These are phyloP conservation scores for Ochotona curzoniae DNA, from an alignment of 2,113 vertebrate species.

Conservation along the genomic window DNA sequence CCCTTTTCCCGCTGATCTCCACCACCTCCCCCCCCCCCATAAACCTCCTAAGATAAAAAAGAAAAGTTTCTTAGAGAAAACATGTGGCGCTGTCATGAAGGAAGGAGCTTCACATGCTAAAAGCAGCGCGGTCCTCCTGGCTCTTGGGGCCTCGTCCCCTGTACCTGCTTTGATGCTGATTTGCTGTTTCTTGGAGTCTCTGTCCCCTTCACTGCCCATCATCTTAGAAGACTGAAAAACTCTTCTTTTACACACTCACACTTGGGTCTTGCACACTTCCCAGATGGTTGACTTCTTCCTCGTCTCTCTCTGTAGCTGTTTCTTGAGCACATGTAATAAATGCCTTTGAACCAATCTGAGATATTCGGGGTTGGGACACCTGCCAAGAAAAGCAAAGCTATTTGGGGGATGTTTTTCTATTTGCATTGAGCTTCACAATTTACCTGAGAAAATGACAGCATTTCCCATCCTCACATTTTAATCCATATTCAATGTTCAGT, in stretches of 20 bases:
- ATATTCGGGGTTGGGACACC: constrained; percentile 52
- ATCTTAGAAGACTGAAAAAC: neutral
- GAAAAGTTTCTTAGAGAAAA: neutral
- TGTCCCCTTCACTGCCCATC: neutral
- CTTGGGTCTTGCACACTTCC: neutral
- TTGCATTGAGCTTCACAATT: constrained; percentile 59
- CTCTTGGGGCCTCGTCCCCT: neutral
- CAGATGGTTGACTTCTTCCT: constrained; percentile 27
- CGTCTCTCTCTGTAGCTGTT: constrained; percentile 67
- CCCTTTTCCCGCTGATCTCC: too few relatives aligned
- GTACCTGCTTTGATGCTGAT: neutral
- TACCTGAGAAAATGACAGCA: constrained; percentile 74
- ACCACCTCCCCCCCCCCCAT: too few relatives aligned
- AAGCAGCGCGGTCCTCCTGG: neutral
- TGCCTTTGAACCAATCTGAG: constrained; percentile 64
- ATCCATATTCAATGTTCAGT: constrained; percentile 40
- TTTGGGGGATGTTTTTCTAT: constrained; percentile 79
- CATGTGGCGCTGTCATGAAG: neutral
- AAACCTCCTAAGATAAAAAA: too few relatives aligned
- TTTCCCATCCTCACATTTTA: constrained; percentile 37
- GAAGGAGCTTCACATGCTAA: neutral
- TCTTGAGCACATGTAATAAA: constrained; percentile 57
- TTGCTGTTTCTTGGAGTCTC: neutral
- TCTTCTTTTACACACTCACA: neutral
- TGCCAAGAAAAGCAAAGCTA: constrained; percentile 47